Percentiles rank a stretch among this genome's conserved stretches.
phyloP scores from a whole-genome alignment of 2,113 vertebrate species.

The Sinocyclocheilus rhinocerous region DNA sequence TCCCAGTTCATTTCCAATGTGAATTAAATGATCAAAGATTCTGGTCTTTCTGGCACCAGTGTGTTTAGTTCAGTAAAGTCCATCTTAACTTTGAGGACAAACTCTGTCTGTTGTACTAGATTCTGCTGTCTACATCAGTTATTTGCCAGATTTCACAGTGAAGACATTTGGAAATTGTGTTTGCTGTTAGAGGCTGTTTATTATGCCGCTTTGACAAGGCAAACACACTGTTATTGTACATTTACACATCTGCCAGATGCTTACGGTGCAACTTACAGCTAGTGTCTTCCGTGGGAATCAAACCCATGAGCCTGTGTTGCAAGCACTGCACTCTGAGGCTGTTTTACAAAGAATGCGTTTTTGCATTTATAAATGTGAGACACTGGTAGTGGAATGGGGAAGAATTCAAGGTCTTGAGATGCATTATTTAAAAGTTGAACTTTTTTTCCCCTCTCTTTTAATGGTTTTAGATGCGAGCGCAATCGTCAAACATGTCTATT shows the following conservation, averaged over 20 bases:
- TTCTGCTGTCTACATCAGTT: neutral
- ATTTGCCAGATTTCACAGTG: neutral
- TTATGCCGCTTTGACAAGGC: neutral
- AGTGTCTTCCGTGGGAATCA: neutral
- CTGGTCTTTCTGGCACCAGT: slow-evolving; percentile 9
- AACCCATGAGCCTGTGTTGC: neutral
- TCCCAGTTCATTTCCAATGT: slow-evolving; percentile 14
- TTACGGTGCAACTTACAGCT: no score
- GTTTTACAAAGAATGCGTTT: no score
- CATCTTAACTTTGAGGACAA: neutral
- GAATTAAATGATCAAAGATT: slow-evolving; percentile 32
- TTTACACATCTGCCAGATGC: neutral
- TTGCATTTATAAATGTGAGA: no score
- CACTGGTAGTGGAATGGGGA: no score
- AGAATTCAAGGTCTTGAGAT: no score
- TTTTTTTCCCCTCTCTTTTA: no score
- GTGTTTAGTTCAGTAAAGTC: neutral
- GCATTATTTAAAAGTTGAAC: neutral
- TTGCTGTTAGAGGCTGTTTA: neutral
- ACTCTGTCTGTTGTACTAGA: neutral
- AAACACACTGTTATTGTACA: neutral
- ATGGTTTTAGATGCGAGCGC: no score
- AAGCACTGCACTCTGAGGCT: no score
- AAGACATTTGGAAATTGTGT: neutral
- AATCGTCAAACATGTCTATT: no score